phyloP scores from a whole-genome alignment of 1,140 invertebrate genomes.

The Drosophila prosaltans region DNA sequence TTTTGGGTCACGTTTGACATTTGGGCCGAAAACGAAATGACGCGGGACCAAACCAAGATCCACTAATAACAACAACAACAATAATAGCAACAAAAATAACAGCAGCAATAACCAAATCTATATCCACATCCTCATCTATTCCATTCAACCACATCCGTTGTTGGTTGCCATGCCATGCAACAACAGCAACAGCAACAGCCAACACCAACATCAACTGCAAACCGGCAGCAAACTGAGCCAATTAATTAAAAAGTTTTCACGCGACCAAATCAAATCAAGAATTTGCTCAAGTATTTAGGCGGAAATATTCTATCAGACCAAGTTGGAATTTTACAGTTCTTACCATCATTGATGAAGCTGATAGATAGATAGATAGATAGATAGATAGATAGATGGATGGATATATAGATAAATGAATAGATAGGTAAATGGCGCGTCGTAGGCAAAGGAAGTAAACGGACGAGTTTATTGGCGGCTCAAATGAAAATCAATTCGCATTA shows the following conservation, averaged over 20 bases:
- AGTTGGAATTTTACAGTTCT: constrained; percentile 28
- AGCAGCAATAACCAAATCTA: neutral
- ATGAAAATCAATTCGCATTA: constrained; percentile 76
- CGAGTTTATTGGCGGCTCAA: constrained; percentile 24
- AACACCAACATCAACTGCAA: constrained; percentile 27
- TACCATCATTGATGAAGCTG: constrained; percentile 23
- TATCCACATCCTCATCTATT: neutral
- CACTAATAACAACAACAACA: constrained; percentile 5
- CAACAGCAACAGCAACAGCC: constrained; percentile 19
- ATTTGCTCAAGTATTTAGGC: constrained; percentile 69
- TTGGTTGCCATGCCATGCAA: constrained; percentile 20
- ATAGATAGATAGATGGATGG: constrained; percentile 10
- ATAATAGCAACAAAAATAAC: neutral
- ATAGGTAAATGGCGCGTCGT: neutral
- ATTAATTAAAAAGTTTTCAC: constrained; percentile 78
- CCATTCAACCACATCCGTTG: constrained; percentile 10
- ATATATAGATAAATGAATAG: neutral
- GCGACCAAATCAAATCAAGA: constrained; percentile 69
- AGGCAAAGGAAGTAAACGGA: neutral
- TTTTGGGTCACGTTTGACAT: constrained; percentile 74
- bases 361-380: constrained; percentile 50
- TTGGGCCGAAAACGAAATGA: constrained; percentile 43
- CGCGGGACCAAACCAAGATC: constrained; percentile 30
- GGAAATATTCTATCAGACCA: constrained; percentile 41
- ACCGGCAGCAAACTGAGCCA: constrained; percentile 27